Evolutionary conservation across 2,888 invertebrate genomes (phyloP), one percentile per base, ranked within the genome.

Genomic region (Tenthredo scrophulariae): DNA sequence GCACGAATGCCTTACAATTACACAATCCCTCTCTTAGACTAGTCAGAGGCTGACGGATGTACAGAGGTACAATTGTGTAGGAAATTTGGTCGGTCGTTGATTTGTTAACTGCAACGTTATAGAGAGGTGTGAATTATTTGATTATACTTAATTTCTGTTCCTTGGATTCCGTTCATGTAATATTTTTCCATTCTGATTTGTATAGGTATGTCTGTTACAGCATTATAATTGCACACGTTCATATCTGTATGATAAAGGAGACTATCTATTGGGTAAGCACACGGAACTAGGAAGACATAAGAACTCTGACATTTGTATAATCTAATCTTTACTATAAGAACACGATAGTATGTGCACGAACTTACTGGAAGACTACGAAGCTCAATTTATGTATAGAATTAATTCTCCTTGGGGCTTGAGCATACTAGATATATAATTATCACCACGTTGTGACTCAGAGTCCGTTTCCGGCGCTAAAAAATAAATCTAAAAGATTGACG

Each of bases 401-500:
- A 62, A 62, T 37, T 40, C 5, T 54, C n/a, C 58, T 62, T 40
- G 40, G 37, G 22, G 58, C 62, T 80, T 15, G 80, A 62, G 1
- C 58, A 62, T 62, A n/a, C n/a, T 54, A 40, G 58, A 62, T 58
- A 62, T 80, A 80, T 62, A 80, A 80, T 80, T 80, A 80, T 80
- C 58, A 80, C 80, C 62, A 80, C 62, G 22, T 40, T 80, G 62
- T 58, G 80, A 80, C 58, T 80, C 22, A 40, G 40, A 80, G 40
- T 62, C 13, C 62, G 40, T 50, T 80, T 80, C 80, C 62, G 58
- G 80, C 62, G n/a, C 29, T 80, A 40, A 58, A 62, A 80, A 80
- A 80, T 62, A 80, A 80, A 80, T 80, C 62, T 40, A 80, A 2
- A 80, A 80, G 80, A 80, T 80, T 40, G 37, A 80, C 62, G 80